Evolutionary conservation across 2,797 vertebrate genomes (phyloP).

Genomic region (Onychomys leucogaster): DNA sequence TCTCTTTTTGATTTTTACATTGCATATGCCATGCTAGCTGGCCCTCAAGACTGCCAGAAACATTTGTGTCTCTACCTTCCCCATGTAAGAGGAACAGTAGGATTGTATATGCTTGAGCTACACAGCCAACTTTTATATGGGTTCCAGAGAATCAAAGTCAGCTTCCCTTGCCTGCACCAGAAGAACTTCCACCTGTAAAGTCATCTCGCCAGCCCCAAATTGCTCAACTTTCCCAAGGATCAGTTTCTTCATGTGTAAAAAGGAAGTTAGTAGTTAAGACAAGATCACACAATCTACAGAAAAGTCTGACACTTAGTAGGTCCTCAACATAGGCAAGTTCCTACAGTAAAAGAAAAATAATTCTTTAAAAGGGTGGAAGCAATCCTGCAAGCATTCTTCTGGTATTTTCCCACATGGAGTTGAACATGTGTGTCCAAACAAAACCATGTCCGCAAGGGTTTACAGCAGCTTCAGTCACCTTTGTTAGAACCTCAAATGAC

Average conservation of each 20-base stretch:
- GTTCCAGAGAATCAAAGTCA: not conserved
- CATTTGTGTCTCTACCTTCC: not conserved
- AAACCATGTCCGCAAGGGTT: not conserved
- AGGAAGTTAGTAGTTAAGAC: not conserved
- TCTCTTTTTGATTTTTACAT: too few relatives aligned
- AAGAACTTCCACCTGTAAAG: not conserved
- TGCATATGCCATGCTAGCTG: not conserved
- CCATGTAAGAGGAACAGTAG: not conserved
- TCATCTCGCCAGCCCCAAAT: not conserved
- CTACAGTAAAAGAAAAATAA: not conserved
- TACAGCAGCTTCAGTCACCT: not conserved
- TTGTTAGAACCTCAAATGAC: not conserved
- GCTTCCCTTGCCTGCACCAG: not conserved
- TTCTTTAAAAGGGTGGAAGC: not conserved
- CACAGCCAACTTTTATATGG: not conserved
- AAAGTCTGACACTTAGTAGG: not conserved
- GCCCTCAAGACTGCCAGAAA: not conserved
- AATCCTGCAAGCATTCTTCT: not conserved
- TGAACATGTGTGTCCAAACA: not conserved
- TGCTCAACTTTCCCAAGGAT: constrained; percentile 18
- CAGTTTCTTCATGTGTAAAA: constrained; percentile 4
- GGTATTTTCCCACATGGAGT: not conserved
- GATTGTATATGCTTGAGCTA: not conserved
- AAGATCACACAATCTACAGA: not conserved
- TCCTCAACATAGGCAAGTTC: not conserved